A percentile compares a stretch with the other conserved stretches of the same genome.
Evolutionary conservation across 2,113 vertebrate species (phyloP).

Genomic region (Aplodontia rufa): DNA sequence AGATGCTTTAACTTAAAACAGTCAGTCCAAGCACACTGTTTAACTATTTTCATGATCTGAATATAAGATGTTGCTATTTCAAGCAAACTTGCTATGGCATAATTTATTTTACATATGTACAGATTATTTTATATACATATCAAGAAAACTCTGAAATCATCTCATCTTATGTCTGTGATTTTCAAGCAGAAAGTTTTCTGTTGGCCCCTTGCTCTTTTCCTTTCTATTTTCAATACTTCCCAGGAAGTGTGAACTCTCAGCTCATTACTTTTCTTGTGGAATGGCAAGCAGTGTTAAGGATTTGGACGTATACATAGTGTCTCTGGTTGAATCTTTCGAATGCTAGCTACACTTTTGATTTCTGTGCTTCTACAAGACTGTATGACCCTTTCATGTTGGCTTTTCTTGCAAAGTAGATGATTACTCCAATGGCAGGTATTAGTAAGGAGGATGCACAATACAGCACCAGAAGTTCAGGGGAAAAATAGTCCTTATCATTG

Average conservation of each 20-base stretch:
- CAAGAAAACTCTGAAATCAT: constrained; percentile 2
- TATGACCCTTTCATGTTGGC: constrained; percentile 87
- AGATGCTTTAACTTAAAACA: constrained; percentile 54
- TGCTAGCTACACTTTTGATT: constrained; percentile 81
- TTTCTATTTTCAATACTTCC: background rate
- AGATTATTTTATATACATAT: constrained; percentile 77
- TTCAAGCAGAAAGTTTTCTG: constrained; percentile 36
- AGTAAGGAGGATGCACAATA: constrained; percentile 77
- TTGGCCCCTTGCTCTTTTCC: constrained; percentile 60
- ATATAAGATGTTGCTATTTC: constrained; percentile 54
- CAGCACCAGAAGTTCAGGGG: constrained; percentile 76
- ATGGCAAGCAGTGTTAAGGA: constrained; percentile 28
- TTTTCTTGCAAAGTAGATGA: constrained; percentile 84
- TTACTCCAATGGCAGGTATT: constrained; percentile 78
- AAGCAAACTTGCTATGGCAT: constrained; percentile 45
- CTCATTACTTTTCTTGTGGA: background rate
- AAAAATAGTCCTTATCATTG: constrained; percentile 66
- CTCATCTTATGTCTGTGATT: constrained; percentile 21
- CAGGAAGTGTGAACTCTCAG: constrained; percentile 19
- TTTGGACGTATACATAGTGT: constrained; percentile 64
- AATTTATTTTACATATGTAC: constrained; percentile 77
- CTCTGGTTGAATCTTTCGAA: constrained; percentile 27
- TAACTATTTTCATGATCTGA: constrained; percentile 36
- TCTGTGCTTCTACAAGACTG: constrained; percentile 84
- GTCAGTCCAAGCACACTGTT: constrained; percentile 1